Base-by-base conservation (phyloP, 2,113 vertebrate genomes). In the Salvator merianae region DNA sequence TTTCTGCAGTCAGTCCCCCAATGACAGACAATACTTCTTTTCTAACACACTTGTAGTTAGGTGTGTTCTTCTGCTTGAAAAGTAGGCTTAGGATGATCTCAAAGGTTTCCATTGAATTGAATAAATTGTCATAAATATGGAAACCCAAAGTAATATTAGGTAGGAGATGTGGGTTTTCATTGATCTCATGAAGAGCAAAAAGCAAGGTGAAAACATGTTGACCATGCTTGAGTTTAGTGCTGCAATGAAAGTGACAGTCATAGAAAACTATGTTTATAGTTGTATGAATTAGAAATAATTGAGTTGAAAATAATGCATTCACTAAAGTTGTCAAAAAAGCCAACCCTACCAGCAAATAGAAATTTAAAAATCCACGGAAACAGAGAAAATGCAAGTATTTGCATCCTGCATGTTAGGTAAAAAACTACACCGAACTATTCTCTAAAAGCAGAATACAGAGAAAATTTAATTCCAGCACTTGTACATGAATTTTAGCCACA, bases 141-240 rank as follows among this genome's bases (percentile, higher is more conserved):
- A 82, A 82, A 20, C 81, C 81, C 81, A 82, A 24, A 2, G 70
- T 82, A 10, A 34, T 32, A 26, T 82, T 82, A 30, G 53, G 28
- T 10, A 82, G 5, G 10, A 82, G 55, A 0, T 8, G 2, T 55
- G 38, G 16, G 69, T 59, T 81, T 13, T 55, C 50, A 30, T 81
- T 40, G 34, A 81, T 81, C 36, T 82, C 70, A 24, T 82, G 34
- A 43, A 47, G 43, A 22, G 81, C 81, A 82, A 82, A 82, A 32
- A 65, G 7, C 36, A 82, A 2, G 5, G 70, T 20, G 2, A 83
- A 40, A 40, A 50, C 55, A 47, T 82, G 55, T 4, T 82, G 81
- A 32, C 63, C 63, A 65, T 63, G 5, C 26, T 63, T 82, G 13
- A 65, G 5, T 18, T 63, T 47, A 9, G 32, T 1, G 0, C 81